Evolutionary conservation across 1,140 invertebrate species (phyloP).

Genomic region (Plodia interpunctella): DNA sequence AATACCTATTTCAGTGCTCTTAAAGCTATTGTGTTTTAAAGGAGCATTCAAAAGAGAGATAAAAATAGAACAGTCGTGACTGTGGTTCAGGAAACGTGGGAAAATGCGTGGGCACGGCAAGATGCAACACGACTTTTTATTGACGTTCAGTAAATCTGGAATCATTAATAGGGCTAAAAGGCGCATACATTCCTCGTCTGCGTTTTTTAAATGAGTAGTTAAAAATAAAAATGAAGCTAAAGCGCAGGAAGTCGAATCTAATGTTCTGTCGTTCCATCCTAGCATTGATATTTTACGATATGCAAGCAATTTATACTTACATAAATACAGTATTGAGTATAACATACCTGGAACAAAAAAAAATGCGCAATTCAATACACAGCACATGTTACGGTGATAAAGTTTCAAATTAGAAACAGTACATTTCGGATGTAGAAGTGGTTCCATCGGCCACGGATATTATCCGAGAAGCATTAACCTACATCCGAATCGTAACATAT

Average conservation of each 20-base stretch:
- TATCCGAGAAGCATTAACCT: constrained; percentile 61
- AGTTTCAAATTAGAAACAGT: constrained; percentile 23
- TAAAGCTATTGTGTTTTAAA: constrained; percentile 13
- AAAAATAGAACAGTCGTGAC: constrained; percentile 25
- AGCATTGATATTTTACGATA: constrained; percentile 5
- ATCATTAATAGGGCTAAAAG: constrained; percentile 12
- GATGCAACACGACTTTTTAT: constrained; percentile 38
- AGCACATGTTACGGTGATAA: constrained; percentile 17
- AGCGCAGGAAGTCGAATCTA: background rate
- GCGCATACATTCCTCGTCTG: constrained; percentile 3
- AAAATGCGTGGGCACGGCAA: constrained; percentile 30
- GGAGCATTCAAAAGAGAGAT: constrained; percentile 9
- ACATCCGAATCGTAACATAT: constrained; percentile 55
- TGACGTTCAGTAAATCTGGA: constrained; percentile 27
- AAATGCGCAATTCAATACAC: constrained; percentile 22
- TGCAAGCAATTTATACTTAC: constrained; percentile 15
- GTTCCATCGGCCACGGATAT: constrained; percentile 23
- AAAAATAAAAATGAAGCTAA: constrained; percentile 1
- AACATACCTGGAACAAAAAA: constrained; percentile 33
- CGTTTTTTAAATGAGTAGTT: background rate
- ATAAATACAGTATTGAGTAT: constrained; percentile 14
- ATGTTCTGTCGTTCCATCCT: background rate
- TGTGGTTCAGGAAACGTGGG: constrained; percentile 33
- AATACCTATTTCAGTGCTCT: constrained; percentile 2
- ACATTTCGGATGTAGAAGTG: constrained; percentile 8